Base-by-base conservation (phyloP, 2,113 vertebrate species). In the Mystacornis crossleyi region DNA sequence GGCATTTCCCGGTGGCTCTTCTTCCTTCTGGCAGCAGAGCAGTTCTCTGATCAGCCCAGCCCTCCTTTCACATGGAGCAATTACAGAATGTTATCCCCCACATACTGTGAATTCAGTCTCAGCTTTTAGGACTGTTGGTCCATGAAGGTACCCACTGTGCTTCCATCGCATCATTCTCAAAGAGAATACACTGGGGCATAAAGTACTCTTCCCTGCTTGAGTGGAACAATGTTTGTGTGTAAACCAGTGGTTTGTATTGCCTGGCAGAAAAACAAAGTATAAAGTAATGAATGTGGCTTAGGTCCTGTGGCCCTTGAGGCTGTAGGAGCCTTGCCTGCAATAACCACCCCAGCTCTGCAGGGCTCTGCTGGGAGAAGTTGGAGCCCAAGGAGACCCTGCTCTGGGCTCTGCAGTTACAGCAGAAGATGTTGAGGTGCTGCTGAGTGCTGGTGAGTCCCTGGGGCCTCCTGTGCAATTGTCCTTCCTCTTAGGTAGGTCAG, bases 311-410 rank as follows among this genome's bases (percentile, higher is more conserved):
- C 25, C 40, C 15, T 25, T 48, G 62, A 48, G 50, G 50, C 45
- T 43, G 15, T n/a, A 34, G 66, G 36, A 53, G 12, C 29, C 25
- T 65, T 1, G 1, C 25, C n/a, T 86, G 51, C 19, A 15, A 2
- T 42, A 79, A 43, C 20, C 24, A 20, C 10, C 2, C 18, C 19
- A 43, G 26, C 24, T 80, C 18, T 7, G 4, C 24, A 3, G 26
- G 10, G 14, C 71, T 86, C 4, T 85, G 28, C 45, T 72, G 34
- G 21, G 4, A 45, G 69, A 40, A 75, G 6, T 8, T 0, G 2
- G n/a, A 66, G n/a, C 29, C 14, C 4, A 5, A 8, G 47, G 0
- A 0, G 43, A 60, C 14, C 9, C 31, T 57, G 33, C 25, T 57
- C 28, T 47, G 65, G 29, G 25, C 38, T 79, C 33, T 77, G 40